Base-by-base conservation (phyloP, 2,797 vertebrate species). In the Muscicapa comitata region DNA sequence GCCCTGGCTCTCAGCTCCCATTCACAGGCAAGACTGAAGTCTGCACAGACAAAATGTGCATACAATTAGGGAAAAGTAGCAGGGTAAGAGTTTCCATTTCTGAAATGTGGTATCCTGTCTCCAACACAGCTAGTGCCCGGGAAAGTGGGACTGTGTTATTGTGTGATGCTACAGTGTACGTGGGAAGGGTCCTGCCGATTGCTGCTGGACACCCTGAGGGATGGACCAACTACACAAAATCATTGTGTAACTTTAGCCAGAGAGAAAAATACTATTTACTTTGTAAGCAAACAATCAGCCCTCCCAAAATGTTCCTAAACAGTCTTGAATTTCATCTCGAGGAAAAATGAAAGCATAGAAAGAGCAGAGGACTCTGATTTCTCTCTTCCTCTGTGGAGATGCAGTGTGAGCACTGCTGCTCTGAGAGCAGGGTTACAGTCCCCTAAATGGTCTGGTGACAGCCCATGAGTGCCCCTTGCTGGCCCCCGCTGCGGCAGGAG, bases 81-180 rank as follows among this genome's bases (percentile, higher is more conserved):
- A 53, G 70, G 26, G 58, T 84, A 94, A 93, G 74, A 90, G 48
- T 94, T 94, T 94, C 96, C 88, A 88, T 66, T 88, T 95, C 73
- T 95, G 68, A 87, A 51, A 54, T 40, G 73, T n/a, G 62, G 78
- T 88, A 65, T 78, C 61, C 88, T 58, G 79, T 23, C 74, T 79
- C 51, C 25, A 51, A 26, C 80, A 74, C 24, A 55, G 77, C 33
- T 76, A 75, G 37, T 28, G 62, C 78, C 63, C 40, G 51, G 84
- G 74, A 31, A 86, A 85, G 73, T 20, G 51, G 55, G 70, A 13
- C 57, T 23, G 47, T 23, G 38, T 40, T 11, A 23, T 6, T 90
- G 59, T 38, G 68, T 21, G 88, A 35, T 45, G 58, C 37, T 81
- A 59, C 75, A 76, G 77, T 5, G 17, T 4, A 13, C 11, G n/a